Evolutionary conservation across 2,888 invertebrate species (phyloP).

Genomic region (Nephrotoma flavescens): DNA sequence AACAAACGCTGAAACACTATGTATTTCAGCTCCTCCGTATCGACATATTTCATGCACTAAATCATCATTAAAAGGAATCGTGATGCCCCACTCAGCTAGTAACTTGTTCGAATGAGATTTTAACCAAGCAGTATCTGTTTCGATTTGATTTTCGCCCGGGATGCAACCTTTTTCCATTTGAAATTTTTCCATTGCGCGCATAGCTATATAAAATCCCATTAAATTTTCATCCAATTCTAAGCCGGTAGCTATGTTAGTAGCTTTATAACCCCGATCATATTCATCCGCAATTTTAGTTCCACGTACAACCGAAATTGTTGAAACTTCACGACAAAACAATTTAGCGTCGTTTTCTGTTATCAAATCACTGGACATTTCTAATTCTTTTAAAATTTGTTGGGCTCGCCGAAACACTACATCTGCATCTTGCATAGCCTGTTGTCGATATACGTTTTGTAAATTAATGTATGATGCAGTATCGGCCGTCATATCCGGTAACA

Average conservation of each 20-base stretch:
- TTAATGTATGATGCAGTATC: constrained; percentile 82
- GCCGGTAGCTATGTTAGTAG: constrained; percentile 46
- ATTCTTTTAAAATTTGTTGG: constrained; percentile 59
- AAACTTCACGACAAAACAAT: constrained; percentile 77
- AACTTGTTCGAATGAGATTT: constrained; percentile 62
- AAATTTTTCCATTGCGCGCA: constrained; percentile 85
- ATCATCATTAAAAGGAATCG: constrained; percentile 73
- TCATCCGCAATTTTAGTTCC: constrained; percentile 71
- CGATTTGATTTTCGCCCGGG: constrained; percentile 80
- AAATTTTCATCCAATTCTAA: constrained; percentile 74
- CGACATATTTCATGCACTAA: constrained; percentile 89
- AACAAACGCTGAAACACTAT: constrained; percentile 83
- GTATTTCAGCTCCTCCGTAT: constrained; percentile 89
- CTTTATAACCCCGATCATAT: constrained; percentile 49
- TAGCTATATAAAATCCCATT: constrained; percentile 77
- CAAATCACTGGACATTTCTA: constrained; percentile 56
- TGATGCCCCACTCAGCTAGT: constrained; percentile 71
- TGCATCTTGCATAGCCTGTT: constrained; percentile 68
- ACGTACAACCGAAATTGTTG: constrained; percentile 61
- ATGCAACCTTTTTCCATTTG: constrained; percentile 74
- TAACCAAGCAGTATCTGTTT: constrained; percentile 76
- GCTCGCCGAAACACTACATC: constrained; percentile 70
- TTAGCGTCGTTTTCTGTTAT: constrained; percentile 71
- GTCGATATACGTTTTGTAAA: constrained; percentile 75
- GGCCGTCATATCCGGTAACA: constrained; percentile 92